A percentile compares a stretch with the other conserved stretches of the same genome.
Evolutionary conservation across 30 jellyfish, hydroid and myxozoan genomes (phyloP).

Genomic region (Hydractinia symbiolongicarpus): DNA sequence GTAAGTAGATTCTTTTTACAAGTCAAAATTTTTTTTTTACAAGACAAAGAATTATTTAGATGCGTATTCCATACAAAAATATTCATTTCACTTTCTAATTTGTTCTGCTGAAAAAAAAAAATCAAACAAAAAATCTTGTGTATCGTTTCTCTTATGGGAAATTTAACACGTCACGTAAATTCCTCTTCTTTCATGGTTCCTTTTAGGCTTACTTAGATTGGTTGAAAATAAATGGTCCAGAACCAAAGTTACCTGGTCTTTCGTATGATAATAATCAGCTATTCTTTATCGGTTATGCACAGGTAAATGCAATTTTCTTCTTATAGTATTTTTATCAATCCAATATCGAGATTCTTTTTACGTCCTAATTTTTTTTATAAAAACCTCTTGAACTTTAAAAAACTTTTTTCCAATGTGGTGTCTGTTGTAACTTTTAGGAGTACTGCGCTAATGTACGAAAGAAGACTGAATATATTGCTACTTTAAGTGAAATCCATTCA

Average conservation of each 20-base stretch:
- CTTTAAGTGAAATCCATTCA: slow-evolving; percentile 91
- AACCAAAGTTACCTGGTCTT: slow-evolving; percentile 54
- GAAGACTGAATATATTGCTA: slow-evolving; percentile 88
- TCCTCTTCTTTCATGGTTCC: neutral
- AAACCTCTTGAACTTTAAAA: too few species aligned
- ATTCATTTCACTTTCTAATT: neutral
- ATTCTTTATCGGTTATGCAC: slow-evolving; percentile 94
- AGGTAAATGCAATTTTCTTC: slow-evolving; percentile 36
- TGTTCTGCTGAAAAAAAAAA: slow-evolving; percentile 4
- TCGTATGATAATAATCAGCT: slow-evolving; percentile 53
- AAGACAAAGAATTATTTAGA: neutral
- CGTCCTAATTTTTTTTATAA: too few species aligned
- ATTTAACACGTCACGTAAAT: too few species aligned
- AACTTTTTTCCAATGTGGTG: neutral
- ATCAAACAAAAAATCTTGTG: neutral
- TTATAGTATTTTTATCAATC: neutral
- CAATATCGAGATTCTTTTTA: too few species aligned
- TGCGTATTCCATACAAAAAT: neutral
- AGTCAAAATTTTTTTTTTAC: neutral
- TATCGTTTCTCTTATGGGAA: too few species aligned
- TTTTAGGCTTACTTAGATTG: slow-evolving; percentile 90
- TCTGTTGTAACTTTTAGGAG: slow-evolving; percentile 42
- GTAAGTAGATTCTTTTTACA: slow-evolving; percentile 34
- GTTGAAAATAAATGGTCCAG: slow-evolving; percentile 65
- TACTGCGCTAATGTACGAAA: slow-evolving; percentile 92